These are phyloP conservation scores for Antechinus stuartii DNA, from an alignment of 2,113 vertebrate genomes.

Conservation along the genomic window DNA sequence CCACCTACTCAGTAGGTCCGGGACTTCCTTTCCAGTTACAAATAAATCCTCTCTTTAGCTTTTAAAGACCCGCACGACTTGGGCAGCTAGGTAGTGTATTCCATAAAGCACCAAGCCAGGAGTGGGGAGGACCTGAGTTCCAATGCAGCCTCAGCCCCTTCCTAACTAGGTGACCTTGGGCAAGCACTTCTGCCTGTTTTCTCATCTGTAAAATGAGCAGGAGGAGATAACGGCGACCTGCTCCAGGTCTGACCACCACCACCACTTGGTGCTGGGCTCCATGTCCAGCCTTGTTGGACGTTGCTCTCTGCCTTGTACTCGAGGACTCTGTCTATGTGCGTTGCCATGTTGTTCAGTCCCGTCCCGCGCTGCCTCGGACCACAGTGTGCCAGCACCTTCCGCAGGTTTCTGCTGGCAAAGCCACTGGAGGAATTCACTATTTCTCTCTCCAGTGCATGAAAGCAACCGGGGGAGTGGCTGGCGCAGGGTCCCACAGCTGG, in stretches of 20 bases:
- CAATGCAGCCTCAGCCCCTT: neutral
- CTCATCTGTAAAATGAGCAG: too few relatives aligned
- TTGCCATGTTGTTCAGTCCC: neutral
- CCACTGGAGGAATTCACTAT: too few relatives aligned
- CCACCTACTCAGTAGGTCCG: neutral
- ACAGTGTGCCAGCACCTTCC: neutral
- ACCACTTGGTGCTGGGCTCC: neutral
- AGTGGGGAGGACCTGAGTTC: neutral
- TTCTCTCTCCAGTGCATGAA: neutral
- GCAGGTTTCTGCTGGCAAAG: neutral
- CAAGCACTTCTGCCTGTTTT: too few relatives aligned
- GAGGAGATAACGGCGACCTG: neutral
- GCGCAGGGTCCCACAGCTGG: neutral
- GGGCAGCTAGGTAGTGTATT: neutral
- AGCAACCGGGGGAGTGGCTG: neutral
- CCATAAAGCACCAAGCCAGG: too few relatives aligned
- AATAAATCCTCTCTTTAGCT: neutral
- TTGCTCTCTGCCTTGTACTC: neutral
- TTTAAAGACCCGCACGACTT: neutral
- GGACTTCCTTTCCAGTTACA: neutral
- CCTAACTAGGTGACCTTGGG: too few relatives aligned
- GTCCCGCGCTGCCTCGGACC: neutral
- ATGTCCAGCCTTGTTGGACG: neutral
- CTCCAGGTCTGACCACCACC: neutral
- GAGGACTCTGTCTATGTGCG: neutral